Base-by-base conservation (phyloP, 2,113 vertebrate genomes). In the Sinocyclocheilus maitianheensis region DNA sequence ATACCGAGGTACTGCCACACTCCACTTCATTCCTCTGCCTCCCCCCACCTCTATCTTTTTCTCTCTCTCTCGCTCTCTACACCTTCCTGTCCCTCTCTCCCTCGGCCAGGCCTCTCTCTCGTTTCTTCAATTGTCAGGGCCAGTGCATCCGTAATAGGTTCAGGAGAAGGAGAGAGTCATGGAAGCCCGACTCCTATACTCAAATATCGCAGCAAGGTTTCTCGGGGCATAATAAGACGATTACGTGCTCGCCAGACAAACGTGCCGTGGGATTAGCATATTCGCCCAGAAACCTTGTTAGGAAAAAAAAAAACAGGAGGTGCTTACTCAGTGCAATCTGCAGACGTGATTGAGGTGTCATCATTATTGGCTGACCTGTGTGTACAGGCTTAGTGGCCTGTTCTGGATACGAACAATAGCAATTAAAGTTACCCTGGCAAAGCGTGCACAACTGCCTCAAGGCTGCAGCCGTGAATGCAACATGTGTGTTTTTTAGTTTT, bases 1-100 rank as follows among this genome's bases (percentile, higher is more conserved):
- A 98, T 97, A 97, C 90, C 93, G 94, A 94, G 92, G 94, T 92
- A 91, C 94, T 94, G 93, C 94, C 95, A 94, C 95, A 95, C 94
- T 94, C 93, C 93, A 94, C 94, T 96, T 94, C 94, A 94, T 95
- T 96, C 93, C 91, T 83, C 90, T 92, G 92, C 93, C 94, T 90
- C 86, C 78, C 78, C 78, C 83, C 85, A 89, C 93, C 91, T 93
- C 46, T 72, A 20, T 74, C 79, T 83, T 46, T 79, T 2, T 80
- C 40, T 2, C 74, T 43, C 67, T 87, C 80, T 79, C 18, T 84
- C 80, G 83, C 84, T 69, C 83, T 91, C 85, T 79, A 72, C 81
- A 88, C 89, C 72, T 72, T 81, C 85, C 89, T 85, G 85, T 48
- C 89, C 84, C 85, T 87, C 40, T 77, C 37, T 71, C 87, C 82